Conservation (phyloP, 2,113 vertebrate genomes). For the Malurus elegans region DNA sequence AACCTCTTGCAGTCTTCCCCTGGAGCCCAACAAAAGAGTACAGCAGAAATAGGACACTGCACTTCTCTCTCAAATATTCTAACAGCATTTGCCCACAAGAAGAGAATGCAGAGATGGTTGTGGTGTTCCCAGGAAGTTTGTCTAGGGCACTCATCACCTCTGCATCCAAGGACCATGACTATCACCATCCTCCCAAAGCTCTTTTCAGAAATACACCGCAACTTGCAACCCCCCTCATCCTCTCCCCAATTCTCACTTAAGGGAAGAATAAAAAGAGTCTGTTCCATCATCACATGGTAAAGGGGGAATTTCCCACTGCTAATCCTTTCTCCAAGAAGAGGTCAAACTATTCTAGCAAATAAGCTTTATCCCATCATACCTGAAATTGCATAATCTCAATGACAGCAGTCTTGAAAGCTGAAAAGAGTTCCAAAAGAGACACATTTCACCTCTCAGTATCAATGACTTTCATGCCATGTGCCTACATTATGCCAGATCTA, state of each 20-base stretch:
- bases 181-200: background rate
- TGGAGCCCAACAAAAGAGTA: background rate
- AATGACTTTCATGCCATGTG: background rate
- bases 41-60: background rate
- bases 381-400: background rate
- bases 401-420: background rate
- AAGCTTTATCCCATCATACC: background rate
- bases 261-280: background rate
- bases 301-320: background rate
- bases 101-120: fast-evolving
- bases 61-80: background rate
- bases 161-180: background rate
- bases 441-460: background rate
- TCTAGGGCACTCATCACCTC: background rate
- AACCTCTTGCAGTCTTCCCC: background rate
- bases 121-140: background rate
- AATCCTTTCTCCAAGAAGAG: background rate
- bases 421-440: background rate
- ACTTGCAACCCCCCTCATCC: background rate
- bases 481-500: background rate
- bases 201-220: background rate
- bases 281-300: background rate
- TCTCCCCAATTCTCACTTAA: background rate
- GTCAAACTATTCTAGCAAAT: background rate
- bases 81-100: background rate